Conservation (phyloP, 2,797 vertebrate species). For the Clarias pachynema region DNA sequence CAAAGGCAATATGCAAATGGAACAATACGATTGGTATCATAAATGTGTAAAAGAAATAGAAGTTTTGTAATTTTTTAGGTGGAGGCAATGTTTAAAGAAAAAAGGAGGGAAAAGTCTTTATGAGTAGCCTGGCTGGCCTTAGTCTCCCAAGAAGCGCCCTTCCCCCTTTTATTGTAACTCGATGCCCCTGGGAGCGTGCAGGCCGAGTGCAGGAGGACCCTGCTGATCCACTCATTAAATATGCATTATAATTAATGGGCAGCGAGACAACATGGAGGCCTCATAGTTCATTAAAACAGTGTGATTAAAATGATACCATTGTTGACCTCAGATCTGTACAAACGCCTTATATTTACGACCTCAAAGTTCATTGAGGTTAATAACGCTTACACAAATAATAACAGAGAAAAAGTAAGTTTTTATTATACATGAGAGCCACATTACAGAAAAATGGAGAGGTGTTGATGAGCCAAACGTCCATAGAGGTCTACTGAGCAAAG, state of each 20-base stretch:
- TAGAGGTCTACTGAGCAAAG: constrained; percentile 15
- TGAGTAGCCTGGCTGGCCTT: background rate
- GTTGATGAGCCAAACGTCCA: constrained; percentile 24
- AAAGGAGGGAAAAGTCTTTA: constrained; percentile 39
- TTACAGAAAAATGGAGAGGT: constrained; percentile 3
- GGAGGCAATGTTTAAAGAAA: background rate
- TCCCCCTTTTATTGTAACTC: constrained; percentile 49
- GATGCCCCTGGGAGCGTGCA: constrained; percentile 45
- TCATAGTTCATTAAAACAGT: constrained; percentile 49
- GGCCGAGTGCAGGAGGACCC: constrained; percentile 46
- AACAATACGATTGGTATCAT: background rate
- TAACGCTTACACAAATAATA: constrained; percentile 1
- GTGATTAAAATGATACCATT: constrained; percentile 32
- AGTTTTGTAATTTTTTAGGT: background rate
- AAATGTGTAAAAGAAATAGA: background rate
- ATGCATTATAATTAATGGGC: constrained; percentile 55
- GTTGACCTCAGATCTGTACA: constrained; percentile 20
- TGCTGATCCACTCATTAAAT: constrained; percentile 57
- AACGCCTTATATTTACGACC: constrained; percentile 1
- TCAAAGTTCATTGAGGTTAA: constrained; percentile 17
- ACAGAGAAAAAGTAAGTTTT: background rate
- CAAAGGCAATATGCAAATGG: background rate
- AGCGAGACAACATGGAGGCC: constrained; percentile 7
- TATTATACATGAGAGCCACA: constrained; percentile 1
- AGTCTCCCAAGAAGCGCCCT: constrained; percentile 6